A percentile compares a stretch with the other conserved stretches of the same genome.
phyloP scores from a whole-genome alignment of 2,797 vertebrate genomes.

The Sternarchorhynchus goeldii region DNA sequence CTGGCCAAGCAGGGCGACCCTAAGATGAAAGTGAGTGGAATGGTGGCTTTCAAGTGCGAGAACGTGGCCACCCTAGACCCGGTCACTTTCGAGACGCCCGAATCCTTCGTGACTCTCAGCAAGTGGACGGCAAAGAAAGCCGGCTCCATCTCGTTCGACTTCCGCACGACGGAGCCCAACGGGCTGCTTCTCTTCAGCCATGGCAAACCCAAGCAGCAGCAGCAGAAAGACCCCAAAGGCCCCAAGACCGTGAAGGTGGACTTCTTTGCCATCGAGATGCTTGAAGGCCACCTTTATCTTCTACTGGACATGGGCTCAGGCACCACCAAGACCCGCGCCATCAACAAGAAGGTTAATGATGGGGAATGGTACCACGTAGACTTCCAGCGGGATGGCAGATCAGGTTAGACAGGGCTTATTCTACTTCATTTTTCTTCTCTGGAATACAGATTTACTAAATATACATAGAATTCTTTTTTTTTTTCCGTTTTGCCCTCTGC shows the following conservation, averaged over 20 bases:
- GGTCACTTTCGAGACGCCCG: conserved; percentile 97
- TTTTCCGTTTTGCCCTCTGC: background rate
- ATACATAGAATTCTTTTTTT: background rate
- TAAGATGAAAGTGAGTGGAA: conserved; percentile 98
- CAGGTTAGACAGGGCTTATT: conserved; percentile 75
- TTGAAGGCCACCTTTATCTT: conserved; percentile 95
- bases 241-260: conserved; percentile 91
- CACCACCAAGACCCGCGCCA: conserved; percentile 94
- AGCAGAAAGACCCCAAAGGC: conserved; percentile 90
- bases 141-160: conserved; percentile 98
- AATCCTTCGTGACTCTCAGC: conserved; percentile 93
- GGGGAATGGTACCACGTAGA: conserved; percentile 99
- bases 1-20: conserved; percentile 96
- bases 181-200: conserved; percentile 97
- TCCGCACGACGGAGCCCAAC: conserved; percentile 96
- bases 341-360: conserved; percentile 95
- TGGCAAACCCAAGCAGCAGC: conserved; percentile 90
- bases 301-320: conserved; percentile 98
- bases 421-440: background rate
- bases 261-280: conserved; percentile 98
- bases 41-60: conserved; percentile 98
- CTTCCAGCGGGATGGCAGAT: conserved; percentile 95
- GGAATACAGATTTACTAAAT: background rate
- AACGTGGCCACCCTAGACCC: conserved; percentile 97
- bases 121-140: conserved; percentile 99